Evolutionary conservation across 2,797 vertebrate genomes (phyloP).

Genomic region (Sparus aurata): DNA sequence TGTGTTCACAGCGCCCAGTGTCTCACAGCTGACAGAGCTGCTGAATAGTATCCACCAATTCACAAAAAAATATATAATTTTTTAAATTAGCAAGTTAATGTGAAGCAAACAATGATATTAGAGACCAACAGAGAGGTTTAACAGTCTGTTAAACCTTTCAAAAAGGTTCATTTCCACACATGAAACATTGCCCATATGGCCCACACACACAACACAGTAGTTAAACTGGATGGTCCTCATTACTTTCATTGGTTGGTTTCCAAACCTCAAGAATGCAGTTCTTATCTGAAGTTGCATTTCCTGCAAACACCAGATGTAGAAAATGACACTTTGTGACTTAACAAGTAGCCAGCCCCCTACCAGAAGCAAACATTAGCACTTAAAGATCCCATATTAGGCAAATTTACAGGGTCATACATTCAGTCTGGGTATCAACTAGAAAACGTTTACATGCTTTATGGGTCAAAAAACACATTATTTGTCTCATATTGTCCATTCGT

Average conservation of each 20-base stretch:
- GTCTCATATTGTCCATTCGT: no score
- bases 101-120: background rate
- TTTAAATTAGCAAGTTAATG: background rate
- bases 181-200: background rate
- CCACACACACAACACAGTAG: background rate
- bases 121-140: background rate
- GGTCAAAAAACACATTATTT: no score
- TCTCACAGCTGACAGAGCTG: slow-evolving; percentile 3
- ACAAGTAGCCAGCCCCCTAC: background rate
- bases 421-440: no score
- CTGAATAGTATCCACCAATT: background rate
- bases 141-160: background rate
- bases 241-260: background rate
- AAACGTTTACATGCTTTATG: no score
- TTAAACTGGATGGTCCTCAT: background rate
- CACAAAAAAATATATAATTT: rapidly evolving
- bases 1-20: slow-evolving; percentile 17
- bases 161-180: background rate
- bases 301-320: background rate
- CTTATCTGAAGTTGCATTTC: background rate
- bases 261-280: background rate
- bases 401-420: no score
- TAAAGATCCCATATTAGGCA: no score
- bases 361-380: no score
- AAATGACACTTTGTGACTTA: background rate